Evolutionary conservation across 1,140 invertebrate genomes (phyloP).

Genomic region (Hydropsyche tenuis): DNA sequence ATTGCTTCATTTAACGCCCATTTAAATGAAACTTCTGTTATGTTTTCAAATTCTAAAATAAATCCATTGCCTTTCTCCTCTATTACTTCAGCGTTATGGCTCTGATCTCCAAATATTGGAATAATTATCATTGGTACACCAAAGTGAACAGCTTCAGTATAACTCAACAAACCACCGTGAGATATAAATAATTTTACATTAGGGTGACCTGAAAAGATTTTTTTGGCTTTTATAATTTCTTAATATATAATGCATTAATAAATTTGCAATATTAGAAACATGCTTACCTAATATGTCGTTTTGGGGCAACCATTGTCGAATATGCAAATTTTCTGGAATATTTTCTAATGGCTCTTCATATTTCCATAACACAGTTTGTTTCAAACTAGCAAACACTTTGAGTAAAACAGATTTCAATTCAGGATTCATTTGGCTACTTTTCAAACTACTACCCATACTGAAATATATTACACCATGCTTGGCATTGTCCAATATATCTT

Average conservation of each 20-base stretch:
- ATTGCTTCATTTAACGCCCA: slow-evolving; percentile 33
- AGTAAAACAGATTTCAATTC: slow-evolving; percentile 60
- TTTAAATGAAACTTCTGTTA: slow-evolving; percentile 34
- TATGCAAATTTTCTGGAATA: slow-evolving; percentile 67
- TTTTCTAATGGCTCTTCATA: slow-evolving; percentile 65
- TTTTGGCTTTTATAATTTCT: not conserved
- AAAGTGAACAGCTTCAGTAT: slow-evolving; percentile 53
- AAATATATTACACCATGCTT: slow-evolving; percentile 69
- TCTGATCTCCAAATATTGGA: slow-evolving; percentile 57
- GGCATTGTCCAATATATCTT: slow-evolving; percentile 64
- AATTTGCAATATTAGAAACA: not conserved
- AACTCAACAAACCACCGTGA: slow-evolving; percentile 63
- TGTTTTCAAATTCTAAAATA: slow-evolving; percentile 42
- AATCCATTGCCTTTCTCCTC: slow-evolving; percentile 52
- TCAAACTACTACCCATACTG: slow-evolving; percentile 68
- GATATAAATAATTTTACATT: slow-evolving; percentile 62
- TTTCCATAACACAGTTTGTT: slow-evolving; percentile 72
- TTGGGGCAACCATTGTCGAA: slow-evolving; percentile 74
- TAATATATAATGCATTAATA: not conserved
- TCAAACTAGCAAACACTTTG: slow-evolving; percentile 62
- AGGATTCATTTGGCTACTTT: slow-evolving; percentile 59
- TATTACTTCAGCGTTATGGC: slow-evolving; percentile 57
- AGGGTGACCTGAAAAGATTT: slow-evolving; percentile 59
- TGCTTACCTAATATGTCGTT: slow-evolving; percentile 65
- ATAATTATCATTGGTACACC: slow-evolving; percentile 53